Conservation (phyloP, 2,113 vertebrate genomes). For the Amphiprion ocellaris region DNA sequence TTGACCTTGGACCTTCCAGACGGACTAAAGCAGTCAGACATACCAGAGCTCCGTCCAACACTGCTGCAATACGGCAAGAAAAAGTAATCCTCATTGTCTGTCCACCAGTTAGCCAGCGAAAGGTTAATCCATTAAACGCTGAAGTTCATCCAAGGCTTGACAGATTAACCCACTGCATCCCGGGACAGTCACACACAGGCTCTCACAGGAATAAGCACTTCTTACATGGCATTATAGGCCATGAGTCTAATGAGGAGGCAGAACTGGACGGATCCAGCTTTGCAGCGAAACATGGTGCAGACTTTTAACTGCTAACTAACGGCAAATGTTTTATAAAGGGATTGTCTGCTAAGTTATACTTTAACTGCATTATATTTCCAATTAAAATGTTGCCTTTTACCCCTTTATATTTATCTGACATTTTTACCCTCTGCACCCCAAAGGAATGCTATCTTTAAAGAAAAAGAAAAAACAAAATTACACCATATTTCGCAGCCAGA, state of each 20-base stretch:
- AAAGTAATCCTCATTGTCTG: conserved; percentile 60
- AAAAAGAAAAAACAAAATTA: no score
- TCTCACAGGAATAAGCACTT: conserved; percentile 5
- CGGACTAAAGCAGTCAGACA: background rate
- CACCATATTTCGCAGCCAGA: no score
- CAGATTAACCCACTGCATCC: conserved; percentile 66
- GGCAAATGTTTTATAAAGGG: no score
- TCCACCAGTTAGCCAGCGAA: conserved; percentile 49
- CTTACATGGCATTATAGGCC: background rate
- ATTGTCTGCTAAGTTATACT: background rate
- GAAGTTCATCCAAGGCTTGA: conserved; percentile 66
- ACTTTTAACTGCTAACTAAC: no score
- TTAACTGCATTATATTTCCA: background rate
- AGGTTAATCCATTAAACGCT: conserved; percentile 67
- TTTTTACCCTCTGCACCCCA: no score
- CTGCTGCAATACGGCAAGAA: conserved; percentile 28
- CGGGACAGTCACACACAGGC: conserved; percentile 11
- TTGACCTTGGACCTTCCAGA: conserved; percentile 33
- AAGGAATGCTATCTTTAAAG: no score
- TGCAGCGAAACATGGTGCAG: background rate
- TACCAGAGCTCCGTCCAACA: background rate
- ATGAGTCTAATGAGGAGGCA: background rate
- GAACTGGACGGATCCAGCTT: conserved; percentile 7
- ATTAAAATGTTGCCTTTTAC: background rate
- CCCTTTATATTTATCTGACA: background rate